phyloP scores from a whole-genome alignment of 2,113 vertebrate genomes.

The Nyctereutes procyonoides region DNA sequence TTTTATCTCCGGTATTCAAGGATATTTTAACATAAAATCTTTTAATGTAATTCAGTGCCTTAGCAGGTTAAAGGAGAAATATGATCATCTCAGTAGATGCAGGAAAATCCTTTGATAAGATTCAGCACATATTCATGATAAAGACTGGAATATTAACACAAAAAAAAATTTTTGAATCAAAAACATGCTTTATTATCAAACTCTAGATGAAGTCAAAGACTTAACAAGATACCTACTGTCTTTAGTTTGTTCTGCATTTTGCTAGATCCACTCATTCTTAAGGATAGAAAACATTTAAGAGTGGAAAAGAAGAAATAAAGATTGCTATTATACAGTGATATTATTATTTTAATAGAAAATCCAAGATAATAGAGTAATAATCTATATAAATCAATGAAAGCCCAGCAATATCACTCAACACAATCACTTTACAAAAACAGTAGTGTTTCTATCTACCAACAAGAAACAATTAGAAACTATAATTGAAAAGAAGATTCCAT shows the following conservation, averaged over 20 bases:
- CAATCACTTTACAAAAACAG: background rate
- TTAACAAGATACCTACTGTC: background rate
- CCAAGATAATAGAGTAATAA: background rate
- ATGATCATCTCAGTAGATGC: constrained; percentile 8
- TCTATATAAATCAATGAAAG: background rate
- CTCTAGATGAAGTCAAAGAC: background rate
- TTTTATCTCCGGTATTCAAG: constrained; percentile 19
- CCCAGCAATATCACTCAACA: background rate
- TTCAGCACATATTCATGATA: background rate
- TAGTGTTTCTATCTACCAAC: background rate
- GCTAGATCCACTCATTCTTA: background rate
- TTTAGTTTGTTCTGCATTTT: constrained; percentile 12
- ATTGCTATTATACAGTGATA: background rate
- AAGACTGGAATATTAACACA: background rate
- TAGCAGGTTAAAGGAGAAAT: constrained; percentile 42
- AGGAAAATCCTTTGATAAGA: constrained; percentile 13
- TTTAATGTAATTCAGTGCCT: background rate
- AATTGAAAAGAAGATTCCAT: background rate
- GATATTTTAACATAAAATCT: constrained; percentile 21
- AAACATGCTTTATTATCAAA: background rate
- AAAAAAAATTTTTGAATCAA: background rate
- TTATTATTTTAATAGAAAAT: background rate
- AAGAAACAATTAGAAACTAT: background rate
- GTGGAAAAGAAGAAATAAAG: background rate
- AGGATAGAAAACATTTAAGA: background rate